Base-by-base conservation (phyloP, 2,113 vertebrate species). In the Laterallus jamaicensis region DNA sequence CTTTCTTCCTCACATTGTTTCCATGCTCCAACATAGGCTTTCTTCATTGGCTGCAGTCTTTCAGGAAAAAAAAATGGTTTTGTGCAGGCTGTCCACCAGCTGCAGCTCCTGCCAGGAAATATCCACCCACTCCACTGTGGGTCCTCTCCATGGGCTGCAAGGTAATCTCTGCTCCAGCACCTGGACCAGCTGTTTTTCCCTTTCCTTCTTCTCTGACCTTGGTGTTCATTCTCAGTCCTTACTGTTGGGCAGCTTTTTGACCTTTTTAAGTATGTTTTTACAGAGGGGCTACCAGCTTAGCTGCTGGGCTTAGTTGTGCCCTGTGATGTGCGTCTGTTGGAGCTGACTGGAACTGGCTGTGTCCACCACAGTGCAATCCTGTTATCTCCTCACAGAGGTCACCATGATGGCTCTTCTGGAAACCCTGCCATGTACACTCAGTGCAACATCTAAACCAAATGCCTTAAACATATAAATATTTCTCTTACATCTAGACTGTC, bases 381-480 rank as follows among this genome's bases (percentile, higher is more conserved):
- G 9, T 44, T 25, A 10, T 19, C 20, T 54, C 35, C 37, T 81
- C 14, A 28, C 9, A 35, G 50, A 31, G 12, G 44, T 14, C 3
- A 11, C 4, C 14, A 11, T 70, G 44, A 50, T 47, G 35, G 11
- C 10, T 11, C 8, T 1, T 0, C 13, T 60, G 16, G 24, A 29
- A 94, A 58, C 20, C 26, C 28, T 58, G 29, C 13, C 22, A 4
- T 4, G 0, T 42, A 40, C 8, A 59, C 18, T 37, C 39, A 54
- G 32, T 54, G 24, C 40, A 67, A 28, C 26, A 11, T 59, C 44
- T 80, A 76, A 93, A 66, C 4, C 28, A 67, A 62, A 32, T 56
- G 11, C 37, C 17, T 78, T 47, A 74, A 50, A 52, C 26, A 42
- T 10, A 35, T 37, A 40, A 37, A 24, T 75, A 49, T 55, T 66